Evolutionary conservation across 2,113 vertebrate species (phyloP).

Genomic region (Noctilio leporinus): DNA sequence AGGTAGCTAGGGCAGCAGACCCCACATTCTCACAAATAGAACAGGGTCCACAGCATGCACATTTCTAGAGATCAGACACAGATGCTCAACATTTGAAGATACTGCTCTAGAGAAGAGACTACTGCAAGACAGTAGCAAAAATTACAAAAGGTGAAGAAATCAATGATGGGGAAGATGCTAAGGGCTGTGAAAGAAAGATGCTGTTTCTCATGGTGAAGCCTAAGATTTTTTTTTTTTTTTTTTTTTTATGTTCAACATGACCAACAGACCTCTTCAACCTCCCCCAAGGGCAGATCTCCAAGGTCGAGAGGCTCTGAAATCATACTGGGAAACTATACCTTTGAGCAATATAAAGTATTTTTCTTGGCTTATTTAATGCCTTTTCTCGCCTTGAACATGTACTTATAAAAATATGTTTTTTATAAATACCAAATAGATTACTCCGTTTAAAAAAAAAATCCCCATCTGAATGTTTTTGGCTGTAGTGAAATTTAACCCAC

Average conservation of each 20-base stretch:
- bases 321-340: not conserved
- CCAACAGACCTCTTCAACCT: not conserved
- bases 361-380: not conserved
- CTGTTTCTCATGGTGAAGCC: not conserved
- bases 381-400: not conserved
- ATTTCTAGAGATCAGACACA: not conserved
- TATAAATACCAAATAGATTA: not conserved
- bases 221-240: not conserved
- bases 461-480: not conserved
- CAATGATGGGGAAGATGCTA: not conserved
- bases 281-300: not conserved
- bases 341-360: not conserved
- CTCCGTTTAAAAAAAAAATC: not conserved
- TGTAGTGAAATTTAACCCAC: conserved; percentile 15
- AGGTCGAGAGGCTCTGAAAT: not conserved
- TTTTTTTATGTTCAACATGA: not conserved
- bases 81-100: not conserved
- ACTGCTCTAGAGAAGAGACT: not conserved
- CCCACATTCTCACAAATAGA: not conserved
- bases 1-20: not conserved
- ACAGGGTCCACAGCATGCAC: not conserved
- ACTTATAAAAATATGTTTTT: not conserved
- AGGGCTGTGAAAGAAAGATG: not conserved
- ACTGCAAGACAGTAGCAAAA: not conserved
- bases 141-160: not conserved